Evolutionary conservation across 2,888 invertebrate species (phyloP).

Genomic region (Noctua pronuba): DNA sequence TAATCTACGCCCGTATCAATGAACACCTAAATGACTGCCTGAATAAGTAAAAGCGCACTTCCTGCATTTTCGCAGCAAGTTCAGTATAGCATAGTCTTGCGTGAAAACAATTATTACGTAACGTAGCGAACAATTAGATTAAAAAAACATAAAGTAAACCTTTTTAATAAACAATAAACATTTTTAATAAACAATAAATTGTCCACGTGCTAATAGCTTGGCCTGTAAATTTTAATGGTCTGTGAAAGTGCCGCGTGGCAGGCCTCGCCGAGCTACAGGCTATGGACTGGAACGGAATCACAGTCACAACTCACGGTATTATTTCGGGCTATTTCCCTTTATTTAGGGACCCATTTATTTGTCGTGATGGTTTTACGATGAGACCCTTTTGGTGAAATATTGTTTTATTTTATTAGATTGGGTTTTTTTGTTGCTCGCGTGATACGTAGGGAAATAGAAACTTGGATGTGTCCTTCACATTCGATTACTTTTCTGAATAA

Average conservation of each 20-base stretch:
- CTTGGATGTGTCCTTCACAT: background rate
- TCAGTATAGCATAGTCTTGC: background rate
- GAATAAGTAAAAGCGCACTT: background rate
- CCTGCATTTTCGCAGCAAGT: no score
- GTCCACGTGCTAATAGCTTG: conserved; percentile 17
- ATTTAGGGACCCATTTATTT: conserved; percentile 29
- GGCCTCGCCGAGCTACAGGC: background rate
- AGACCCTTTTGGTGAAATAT: conserved; percentile 7
- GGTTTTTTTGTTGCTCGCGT: background rate
- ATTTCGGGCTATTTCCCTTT: conserved; percentile 37
- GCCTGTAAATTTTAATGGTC: conserved; percentile 52
- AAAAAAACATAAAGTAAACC: background rate
- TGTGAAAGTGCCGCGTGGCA: conserved; percentile 47
- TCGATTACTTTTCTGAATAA: background rate
- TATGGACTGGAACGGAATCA: conserved; percentile 28
- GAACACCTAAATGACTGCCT: background rate
- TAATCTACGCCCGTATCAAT: background rate
- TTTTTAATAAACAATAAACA: conserved; percentile 41
- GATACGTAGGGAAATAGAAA: background rate
- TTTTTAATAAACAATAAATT: conserved; percentile 55
- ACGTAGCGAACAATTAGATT: background rate
- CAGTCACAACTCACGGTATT: conserved; percentile 37
- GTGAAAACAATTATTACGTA: background rate
- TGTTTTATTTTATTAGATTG: conserved; percentile 6
- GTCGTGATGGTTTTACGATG: conserved; percentile 24